phyloP scores from a whole-genome alignment of 2,888 invertebrate species.

The Lagria hirta region DNA sequence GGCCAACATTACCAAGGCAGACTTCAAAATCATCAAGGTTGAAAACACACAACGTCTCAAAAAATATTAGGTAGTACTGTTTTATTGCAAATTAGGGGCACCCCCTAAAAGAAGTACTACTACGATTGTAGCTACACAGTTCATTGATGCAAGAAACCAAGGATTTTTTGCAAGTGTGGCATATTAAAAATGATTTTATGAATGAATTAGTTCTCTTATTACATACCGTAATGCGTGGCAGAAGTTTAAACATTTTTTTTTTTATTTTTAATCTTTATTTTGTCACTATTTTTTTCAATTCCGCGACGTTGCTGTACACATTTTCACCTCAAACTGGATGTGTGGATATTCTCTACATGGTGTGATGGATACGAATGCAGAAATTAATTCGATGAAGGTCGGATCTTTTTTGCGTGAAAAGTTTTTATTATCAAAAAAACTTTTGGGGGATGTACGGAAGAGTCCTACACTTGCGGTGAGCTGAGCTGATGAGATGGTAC shows the following conservation, averaged over 20 bases:
- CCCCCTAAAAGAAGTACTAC: too few relatives aligned
- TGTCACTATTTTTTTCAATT: too few relatives aligned
- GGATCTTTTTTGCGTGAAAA: slow-evolving; percentile 23
- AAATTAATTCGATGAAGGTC: slow-evolving; percentile 28
- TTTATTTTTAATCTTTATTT: neutral
- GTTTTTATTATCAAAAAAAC: slow-evolving; percentile 13
- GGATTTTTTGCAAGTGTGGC: slow-evolving; percentile 4
- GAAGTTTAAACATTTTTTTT: slow-evolving; percentile 9
- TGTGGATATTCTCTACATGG: slow-evolving; percentile 15
- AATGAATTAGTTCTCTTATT: too few relatives aligned
- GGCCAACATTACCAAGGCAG: slow-evolving; percentile 20
- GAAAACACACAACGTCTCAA: slow-evolving; percentile 15
- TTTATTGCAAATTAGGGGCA: too few relatives aligned
- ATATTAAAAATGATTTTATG: too few relatives aligned
- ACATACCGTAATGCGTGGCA: slow-evolving; percentile 11
- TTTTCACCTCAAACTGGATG: slow-evolving; percentile 18
- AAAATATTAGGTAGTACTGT: too few relatives aligned
- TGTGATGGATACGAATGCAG: slow-evolving; percentile 19
- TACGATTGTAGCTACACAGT: slow-evolving; percentile 8
- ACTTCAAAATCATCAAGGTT: slow-evolving; percentile 18
- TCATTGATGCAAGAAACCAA: slow-evolving; percentile 12
- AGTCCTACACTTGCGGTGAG: too few relatives aligned
- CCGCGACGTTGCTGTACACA: slow-evolving; percentile 16
- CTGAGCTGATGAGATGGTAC: too few relatives aligned
- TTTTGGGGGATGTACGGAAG: too few relatives aligned